These are phyloP conservation scores for Pollenia griseotomentosa DNA, from an alignment of 2,888 invertebrate genomes.

Conservation along the genomic window DNA sequence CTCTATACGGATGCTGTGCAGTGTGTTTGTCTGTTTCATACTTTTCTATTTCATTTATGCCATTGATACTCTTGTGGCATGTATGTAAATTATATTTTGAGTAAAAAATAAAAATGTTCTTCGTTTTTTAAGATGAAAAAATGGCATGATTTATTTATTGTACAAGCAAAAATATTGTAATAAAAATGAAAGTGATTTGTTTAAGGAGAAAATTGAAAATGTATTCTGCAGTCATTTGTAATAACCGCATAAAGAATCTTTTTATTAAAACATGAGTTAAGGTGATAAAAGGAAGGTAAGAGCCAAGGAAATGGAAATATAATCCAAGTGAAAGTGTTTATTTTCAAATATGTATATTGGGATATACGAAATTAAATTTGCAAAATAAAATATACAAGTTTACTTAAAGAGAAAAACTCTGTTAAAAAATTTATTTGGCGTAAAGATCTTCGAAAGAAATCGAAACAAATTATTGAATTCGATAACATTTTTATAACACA, in stretches of 20 bases:
- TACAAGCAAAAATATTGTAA: conserved; percentile 37
- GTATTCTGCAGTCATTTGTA: conserved; percentile 52
- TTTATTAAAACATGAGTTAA: conserved; percentile 15
- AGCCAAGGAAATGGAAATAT: not conserved
- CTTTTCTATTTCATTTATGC: conserved; percentile 5
- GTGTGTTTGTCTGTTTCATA: not conserved
- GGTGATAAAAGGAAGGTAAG: not conserved
- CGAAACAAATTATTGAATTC: too few relatives aligned
- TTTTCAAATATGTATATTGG: too few relatives aligned
- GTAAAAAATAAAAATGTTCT: conserved; percentile 40
- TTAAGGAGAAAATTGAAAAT: conserved; percentile 47
- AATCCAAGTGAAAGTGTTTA: too few relatives aligned
- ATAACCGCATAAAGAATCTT: conserved; percentile 14
- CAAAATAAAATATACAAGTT: too few relatives aligned
- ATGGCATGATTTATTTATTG: conserved; percentile 60
- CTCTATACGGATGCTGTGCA: not conserved
- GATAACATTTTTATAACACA: too few relatives aligned
- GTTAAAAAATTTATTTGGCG: too few relatives aligned
- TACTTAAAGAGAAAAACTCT: too few relatives aligned
- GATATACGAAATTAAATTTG: too few relatives aligned
- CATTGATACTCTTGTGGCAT: conserved; percentile 45
- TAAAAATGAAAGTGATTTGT: conserved; percentile 54
- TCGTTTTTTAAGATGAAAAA: conserved; percentile 14
- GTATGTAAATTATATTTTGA: conserved; percentile 38
- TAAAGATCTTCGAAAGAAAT: too few relatives aligned